Conservation (phyloP, 1,140 invertebrate species). For the Epicauta chinensis region DNA sequence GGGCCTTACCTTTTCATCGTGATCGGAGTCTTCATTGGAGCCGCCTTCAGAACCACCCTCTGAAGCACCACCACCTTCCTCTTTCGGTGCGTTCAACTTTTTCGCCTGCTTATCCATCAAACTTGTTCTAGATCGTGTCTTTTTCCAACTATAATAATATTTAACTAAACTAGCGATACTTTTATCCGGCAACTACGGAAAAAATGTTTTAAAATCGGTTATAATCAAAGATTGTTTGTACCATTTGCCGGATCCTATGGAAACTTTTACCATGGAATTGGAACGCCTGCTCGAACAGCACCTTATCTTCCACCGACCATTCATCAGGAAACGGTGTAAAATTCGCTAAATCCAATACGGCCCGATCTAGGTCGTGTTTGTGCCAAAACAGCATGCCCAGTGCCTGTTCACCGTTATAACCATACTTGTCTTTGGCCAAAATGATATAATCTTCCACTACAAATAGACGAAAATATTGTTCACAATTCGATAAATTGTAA, state of each 20-base stretch:
- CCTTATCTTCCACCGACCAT: slow-evolving; percentile 97
- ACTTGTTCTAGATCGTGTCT: slow-evolving; percentile 83
- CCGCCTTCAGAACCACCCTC: slow-evolving; percentile 73
- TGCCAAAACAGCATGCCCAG: slow-evolving; percentile 98
- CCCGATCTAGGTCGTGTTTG: slow-evolving; percentile 90
- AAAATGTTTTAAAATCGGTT: slow-evolving; percentile 21
- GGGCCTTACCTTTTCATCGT: slow-evolving; percentile 75
- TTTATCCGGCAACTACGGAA: slow-evolving; percentile 85
- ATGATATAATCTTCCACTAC: slow-evolving; percentile 91
- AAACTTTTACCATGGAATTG: slow-evolving; percentile 98
- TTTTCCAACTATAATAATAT: slow-evolving; percentile 99
- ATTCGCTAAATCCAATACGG: slow-evolving; percentile 88
- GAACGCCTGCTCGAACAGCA: slow-evolving; percentile 96
- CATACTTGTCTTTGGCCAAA: slow-evolving; percentile 96
- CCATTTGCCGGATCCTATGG: slow-evolving; percentile 95
- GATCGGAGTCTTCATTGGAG: slow-evolving; percentile 81
- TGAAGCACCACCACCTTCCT: slow-evolving; percentile 42
- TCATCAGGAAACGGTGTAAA: slow-evolving; percentile 97
- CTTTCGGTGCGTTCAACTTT: slow-evolving; percentile 56
- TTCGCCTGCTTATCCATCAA: slow-evolving; percentile 86
- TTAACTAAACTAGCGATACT: slow-evolving; percentile 93
- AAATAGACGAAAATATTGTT: slow-evolving; percentile 34
- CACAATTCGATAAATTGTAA: background rate
- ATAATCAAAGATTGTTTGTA: slow-evolving; percentile 44
- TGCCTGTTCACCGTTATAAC: slow-evolving; percentile 96